phyloP scores from a whole-genome alignment of 2,113 vertebrate species.

The Osmerus mordax region DNA sequence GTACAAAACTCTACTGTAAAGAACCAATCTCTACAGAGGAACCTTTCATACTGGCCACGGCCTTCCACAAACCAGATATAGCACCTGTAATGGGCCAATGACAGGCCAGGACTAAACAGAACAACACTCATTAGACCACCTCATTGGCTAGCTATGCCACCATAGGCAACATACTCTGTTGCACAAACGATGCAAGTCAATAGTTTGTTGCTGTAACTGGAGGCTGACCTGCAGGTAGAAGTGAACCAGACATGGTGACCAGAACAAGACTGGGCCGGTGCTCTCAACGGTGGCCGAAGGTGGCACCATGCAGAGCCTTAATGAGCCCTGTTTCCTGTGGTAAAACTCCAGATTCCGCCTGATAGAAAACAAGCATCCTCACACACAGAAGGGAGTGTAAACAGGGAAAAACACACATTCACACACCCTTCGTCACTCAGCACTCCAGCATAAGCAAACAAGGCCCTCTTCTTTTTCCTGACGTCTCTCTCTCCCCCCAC shows the following conservation, averaged over 20 bases:
- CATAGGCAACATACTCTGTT: conserved; percentile 1
- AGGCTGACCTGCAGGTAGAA: too few relatives aligned
- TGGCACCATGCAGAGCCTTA: neutral
- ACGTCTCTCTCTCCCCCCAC: neutral
- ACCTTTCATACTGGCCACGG: conserved; percentile 30
- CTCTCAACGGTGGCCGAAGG: neutral
- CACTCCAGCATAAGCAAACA: conserved; percentile 1
- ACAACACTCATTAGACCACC: too few relatives aligned
- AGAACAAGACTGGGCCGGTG: neutral
- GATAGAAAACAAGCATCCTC: conserved; percentile 1
- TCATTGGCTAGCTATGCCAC: too few relatives aligned
- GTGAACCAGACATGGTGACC: conserved; percentile 8
- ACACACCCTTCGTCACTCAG: neutral
- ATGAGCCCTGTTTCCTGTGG: conserved; percentile 23
- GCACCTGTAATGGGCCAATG: too few relatives aligned
- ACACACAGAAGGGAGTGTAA: conserved; percentile 4
- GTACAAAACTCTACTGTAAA: neutral
- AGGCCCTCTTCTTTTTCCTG: neutral
- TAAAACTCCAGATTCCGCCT: neutral
- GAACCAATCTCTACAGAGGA: conserved; percentile 15
- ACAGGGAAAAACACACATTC: neutral
- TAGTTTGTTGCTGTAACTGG: too few relatives aligned
- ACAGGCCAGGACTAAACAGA: too few relatives aligned
- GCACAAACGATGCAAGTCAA: too few relatives aligned
- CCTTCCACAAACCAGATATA: too few relatives aligned